phyloP scores from a whole-genome alignment of 2,113 vertebrate species.

The Picathartes gymnocephalus region DNA sequence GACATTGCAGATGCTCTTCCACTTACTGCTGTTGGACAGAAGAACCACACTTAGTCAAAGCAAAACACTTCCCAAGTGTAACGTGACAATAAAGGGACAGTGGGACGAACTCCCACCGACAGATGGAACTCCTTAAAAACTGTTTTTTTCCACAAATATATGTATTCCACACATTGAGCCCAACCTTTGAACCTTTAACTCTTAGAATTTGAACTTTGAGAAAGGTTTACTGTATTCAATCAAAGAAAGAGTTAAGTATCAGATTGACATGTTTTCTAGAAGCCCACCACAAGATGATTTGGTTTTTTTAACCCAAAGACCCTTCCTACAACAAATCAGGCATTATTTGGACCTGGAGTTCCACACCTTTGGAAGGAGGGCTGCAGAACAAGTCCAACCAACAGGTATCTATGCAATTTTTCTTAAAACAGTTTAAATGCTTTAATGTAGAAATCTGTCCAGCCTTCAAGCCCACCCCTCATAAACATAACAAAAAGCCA shows the following conservation, averaged over 20 bases:
- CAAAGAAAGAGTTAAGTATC: not conserved
- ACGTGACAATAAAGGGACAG: not conserved
- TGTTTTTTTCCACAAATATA: not conserved
- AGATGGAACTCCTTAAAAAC: not conserved
- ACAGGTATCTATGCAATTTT: not conserved
- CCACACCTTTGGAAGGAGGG: not conserved
- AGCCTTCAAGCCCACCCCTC: not conserved
- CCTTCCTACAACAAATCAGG: not conserved
- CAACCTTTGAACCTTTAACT: not conserved
- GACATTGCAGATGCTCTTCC: conserved; percentile 92
- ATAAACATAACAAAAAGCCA: not conserved
- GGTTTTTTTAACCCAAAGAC: not conserved
- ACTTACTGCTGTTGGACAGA: conserved; percentile 91
- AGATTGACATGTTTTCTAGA: not conserved
- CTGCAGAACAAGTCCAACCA: not conserved
- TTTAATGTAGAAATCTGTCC: not conserved
- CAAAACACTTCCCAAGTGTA: not conserved
- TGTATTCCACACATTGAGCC: not conserved
- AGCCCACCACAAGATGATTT: not conserved
- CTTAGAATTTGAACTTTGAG: not conserved
- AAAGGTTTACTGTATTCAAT: not conserved
- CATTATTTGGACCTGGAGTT: not conserved
- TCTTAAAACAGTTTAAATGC: not conserved
- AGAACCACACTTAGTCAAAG: conserved; percentile 68
- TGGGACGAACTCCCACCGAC: not conserved